Evolutionary conservation across 2,797 vertebrate species (phyloP).

Genomic region (Nannoperca australis): DNA sequence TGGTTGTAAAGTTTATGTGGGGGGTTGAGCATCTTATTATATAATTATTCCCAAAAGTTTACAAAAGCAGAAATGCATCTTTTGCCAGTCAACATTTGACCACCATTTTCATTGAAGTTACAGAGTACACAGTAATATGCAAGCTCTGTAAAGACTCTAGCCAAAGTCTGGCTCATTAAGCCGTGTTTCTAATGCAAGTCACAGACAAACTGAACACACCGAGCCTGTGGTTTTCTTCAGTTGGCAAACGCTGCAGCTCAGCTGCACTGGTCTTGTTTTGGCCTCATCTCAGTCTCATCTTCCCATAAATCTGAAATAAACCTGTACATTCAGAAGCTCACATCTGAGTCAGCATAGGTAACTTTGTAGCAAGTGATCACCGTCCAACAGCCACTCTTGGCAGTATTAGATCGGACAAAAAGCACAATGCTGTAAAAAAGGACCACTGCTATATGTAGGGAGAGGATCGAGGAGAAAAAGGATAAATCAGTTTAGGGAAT

Average conservation of each 20-base stretch:
- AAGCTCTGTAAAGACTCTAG: slow-evolving; percentile 11
- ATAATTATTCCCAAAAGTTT: neutral
- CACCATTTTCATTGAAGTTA: neutral
- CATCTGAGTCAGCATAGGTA: neutral
- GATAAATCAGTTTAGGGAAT: neutral
- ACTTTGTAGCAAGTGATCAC: neutral
- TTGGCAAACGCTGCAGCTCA: slow-evolving; percentile 39
- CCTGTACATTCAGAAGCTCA: neutral
- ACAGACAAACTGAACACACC: slow-evolving; percentile 42
- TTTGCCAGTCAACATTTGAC: slow-evolving; percentile 8
- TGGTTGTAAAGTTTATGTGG: neutral
- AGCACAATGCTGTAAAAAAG: slow-evolving; percentile 19
- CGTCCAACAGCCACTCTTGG: neutral
- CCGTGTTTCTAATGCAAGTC: slow-evolving; percentile 66
- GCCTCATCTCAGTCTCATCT: slow-evolving; percentile 1
- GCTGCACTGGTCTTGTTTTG: slow-evolving; percentile 16
- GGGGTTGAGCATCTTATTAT: neutral
- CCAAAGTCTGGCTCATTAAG: slow-evolving; percentile 51
- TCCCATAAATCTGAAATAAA: slow-evolving; percentile 20
- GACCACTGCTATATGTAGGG: neutral
- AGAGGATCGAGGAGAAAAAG: slow-evolving; percentile 11
- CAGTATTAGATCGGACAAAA: neutral
- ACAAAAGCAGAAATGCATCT: slow-evolving; percentile 7
- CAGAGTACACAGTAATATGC: neutral
- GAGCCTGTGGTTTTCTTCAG: slow-evolving; percentile 30